Conservation (phyloP, 2,888 invertebrate genomes). For the Chorisops tibialis region DNA sequence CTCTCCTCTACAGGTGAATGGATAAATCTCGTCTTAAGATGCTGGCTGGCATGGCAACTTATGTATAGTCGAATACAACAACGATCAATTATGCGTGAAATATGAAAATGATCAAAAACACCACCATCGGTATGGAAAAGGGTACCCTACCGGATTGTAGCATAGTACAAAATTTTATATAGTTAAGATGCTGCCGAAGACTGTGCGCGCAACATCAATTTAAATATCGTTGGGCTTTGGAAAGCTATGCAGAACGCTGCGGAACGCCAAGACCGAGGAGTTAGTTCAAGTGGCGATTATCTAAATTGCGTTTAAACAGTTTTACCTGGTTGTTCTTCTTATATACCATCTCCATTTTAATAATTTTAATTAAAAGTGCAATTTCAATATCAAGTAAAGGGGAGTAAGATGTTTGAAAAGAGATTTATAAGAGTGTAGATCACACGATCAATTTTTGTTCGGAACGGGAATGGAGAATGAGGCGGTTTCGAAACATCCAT, state of each 20-base stretch:
- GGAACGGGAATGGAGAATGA: no score
- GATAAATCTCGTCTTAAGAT: slow-evolving; percentile 8
- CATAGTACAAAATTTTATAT: background rate
- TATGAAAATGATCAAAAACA: slow-evolving; percentile 33
- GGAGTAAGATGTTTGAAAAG: background rate
- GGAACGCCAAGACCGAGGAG: background rate
- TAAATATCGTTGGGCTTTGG: slow-evolving; percentile 21
- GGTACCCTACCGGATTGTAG: slow-evolving; percentile 20
- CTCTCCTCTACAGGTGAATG: slow-evolving; percentile 3
- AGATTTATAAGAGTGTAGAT: slow-evolving; percentile 26
- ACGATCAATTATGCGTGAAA: slow-evolving; percentile 34
- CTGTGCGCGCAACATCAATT: slow-evolving; percentile 26
- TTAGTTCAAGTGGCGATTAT: slow-evolving; percentile 27
- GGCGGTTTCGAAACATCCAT: no score
- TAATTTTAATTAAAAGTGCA: slow-evolving; percentile 30
- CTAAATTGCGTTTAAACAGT: slow-evolving; percentile 26
- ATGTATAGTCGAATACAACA: slow-evolving; percentile 5
- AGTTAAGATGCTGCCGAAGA: no score
- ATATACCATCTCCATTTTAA: slow-evolving; percentile 13
- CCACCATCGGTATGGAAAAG: background rate
- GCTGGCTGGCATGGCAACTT: background rate
- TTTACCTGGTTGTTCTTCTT: slow-evolving; percentile 3
- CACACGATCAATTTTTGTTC: slow-evolving; percentile 14
- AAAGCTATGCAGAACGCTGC: no score
- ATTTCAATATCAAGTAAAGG: slow-evolving; percentile 17